A percentile compares a stretch with the other conserved stretches of the same genome.
phyloP scores from a whole-genome alignment of 1,140 invertebrate genomes.

The Palaemon carinicauda region DNA sequence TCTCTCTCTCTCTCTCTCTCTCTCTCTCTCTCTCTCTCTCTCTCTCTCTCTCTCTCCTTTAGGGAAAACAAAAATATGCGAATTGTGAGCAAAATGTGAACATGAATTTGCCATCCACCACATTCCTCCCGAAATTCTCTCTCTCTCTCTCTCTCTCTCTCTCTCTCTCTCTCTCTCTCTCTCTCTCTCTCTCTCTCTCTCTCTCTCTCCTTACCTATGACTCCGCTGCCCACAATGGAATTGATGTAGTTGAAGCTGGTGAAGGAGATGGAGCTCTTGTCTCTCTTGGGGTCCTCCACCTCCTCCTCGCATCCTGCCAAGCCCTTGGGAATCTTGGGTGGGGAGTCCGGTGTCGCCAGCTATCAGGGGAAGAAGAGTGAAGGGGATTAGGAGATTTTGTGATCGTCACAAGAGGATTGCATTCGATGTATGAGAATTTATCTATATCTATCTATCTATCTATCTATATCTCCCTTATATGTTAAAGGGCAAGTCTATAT shows the following conservation, averaged over 20 bases:
- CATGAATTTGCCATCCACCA: too few relatives aligned
- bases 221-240: slow-evolving; percentile 89
- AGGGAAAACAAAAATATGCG: too few relatives aligned
- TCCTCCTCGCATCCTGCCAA: slow-evolving; percentile 47
- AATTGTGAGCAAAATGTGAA: too few relatives aligned
- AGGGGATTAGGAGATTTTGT: not conserved
- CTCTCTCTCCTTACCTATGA: slow-evolving; percentile 75
- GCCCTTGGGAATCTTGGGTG: slow-evolving; percentile 43
- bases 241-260: slow-evolving; percentile 93
- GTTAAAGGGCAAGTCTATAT: too few relatives aligned
- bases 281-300: slow-evolving; percentile 52
- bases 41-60: too few relatives aligned
- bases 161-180: not conserved
- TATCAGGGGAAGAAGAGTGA: not conserved
- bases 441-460: too few relatives aligned
- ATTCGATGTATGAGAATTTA: too few relatives aligned
- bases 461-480: too few relatives aligned
- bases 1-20: too few relatives aligned
- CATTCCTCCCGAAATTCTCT: not conserved
- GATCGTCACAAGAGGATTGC: too few relatives aligned
- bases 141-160: not conserved
- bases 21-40: too few relatives aligned
- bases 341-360: slow-evolving; percentile 43
- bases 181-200: not conserved
- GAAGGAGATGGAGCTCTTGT: slow-evolving; percentile 73